Percentiles rank a stretch among this genome's conserved stretches.
Conservation (phyloP, 1,140 invertebrate genomes). For the Subanguina moxae region DNA sequence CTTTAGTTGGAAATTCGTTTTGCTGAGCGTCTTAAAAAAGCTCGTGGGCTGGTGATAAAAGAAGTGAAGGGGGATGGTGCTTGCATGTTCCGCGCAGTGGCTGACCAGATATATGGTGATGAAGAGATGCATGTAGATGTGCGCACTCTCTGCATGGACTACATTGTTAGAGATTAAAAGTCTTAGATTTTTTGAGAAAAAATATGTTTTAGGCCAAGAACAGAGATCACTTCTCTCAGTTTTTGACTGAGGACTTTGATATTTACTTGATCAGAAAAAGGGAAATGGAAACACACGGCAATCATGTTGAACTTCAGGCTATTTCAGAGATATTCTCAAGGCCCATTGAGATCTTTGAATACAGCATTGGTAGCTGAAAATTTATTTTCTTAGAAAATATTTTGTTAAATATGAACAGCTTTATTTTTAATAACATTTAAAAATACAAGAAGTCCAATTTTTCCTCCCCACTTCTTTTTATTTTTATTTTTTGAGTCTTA, state of each 20-base stretch:
- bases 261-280: constrained; percentile 73
- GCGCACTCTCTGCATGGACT: constrained; percentile 83
- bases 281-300: constrained; percentile 76
- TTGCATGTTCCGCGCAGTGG: constrained; percentile 78
- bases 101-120: constrained; percentile 86
- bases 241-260: constrained; percentile 85
- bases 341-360: constrained; percentile 86
- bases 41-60: constrained; percentile 74
- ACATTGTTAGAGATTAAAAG: constrained; percentile 68
- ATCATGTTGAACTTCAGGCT: constrained; percentile 89
- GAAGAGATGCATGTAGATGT: constrained; percentile 84
- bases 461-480: too few species aligned
- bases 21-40: constrained; percentile 61
- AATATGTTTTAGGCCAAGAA: constrained; percentile 67
- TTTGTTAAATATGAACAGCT: too few species aligned
- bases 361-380: constrained; percentile 64
- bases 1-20: constrained; percentile 62
- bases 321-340: constrained; percentile 87
- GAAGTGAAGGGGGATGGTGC: constrained; percentile 87
- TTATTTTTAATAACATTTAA: background rate
- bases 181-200: constrained; percentile 24
- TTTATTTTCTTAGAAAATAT: too few species aligned
- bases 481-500: too few species aligned
- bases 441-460: too few species aligned
- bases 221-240: constrained; percentile 83